Percentiles rank a stretch among this genome's conserved stretches.
Evolutionary conservation across 2,113 vertebrate species (phyloP).

Genomic region (Megaceryle torquata): DNA sequence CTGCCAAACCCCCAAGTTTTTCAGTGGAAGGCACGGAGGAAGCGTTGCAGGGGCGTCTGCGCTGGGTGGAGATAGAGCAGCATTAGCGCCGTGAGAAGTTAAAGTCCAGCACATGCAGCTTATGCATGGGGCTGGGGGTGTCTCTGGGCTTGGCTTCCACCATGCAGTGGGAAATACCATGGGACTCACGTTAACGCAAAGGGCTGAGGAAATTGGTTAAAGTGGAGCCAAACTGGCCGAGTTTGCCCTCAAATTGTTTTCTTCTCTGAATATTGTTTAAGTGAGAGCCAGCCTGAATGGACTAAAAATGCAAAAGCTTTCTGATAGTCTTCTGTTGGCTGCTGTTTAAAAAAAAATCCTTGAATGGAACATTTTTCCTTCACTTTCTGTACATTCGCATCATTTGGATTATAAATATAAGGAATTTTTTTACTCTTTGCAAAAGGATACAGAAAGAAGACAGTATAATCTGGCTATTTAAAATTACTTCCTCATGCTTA

Average conservation of each 20-base stretch:
- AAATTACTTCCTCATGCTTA: not conserved
- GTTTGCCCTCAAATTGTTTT: not conserved
- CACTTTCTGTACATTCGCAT: not conserved
- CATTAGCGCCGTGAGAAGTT: not conserved
- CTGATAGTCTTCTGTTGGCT: not conserved
- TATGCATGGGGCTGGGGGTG: not conserved
- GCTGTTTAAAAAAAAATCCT: not conserved
- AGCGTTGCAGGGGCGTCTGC: not conserved
- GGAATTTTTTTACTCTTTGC: not conserved
- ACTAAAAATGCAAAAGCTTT: not conserved
- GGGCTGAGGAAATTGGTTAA: not conserved
- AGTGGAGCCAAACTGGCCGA: not conserved
- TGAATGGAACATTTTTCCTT: not conserved
- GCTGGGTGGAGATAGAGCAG: not conserved
- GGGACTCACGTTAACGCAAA: not conserved
- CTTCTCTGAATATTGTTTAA: not conserved
- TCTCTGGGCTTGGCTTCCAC: not conserved
- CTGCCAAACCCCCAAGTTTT: fast-evolving
- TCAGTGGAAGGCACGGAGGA: not conserved
- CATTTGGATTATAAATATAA: not conserved
- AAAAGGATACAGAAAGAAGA: not conserved
- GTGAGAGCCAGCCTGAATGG: not conserved
- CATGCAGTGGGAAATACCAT: not conserved
- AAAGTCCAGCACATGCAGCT: not conserved
- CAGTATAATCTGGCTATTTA: not conserved